A percentile compares a stretch with the other conserved stretches of the same genome.
These are phyloP conservation scores for Catonia carolina DNA, from an alignment of 2,888 invertebrate species.

Conservation along the genomic window DNA sequence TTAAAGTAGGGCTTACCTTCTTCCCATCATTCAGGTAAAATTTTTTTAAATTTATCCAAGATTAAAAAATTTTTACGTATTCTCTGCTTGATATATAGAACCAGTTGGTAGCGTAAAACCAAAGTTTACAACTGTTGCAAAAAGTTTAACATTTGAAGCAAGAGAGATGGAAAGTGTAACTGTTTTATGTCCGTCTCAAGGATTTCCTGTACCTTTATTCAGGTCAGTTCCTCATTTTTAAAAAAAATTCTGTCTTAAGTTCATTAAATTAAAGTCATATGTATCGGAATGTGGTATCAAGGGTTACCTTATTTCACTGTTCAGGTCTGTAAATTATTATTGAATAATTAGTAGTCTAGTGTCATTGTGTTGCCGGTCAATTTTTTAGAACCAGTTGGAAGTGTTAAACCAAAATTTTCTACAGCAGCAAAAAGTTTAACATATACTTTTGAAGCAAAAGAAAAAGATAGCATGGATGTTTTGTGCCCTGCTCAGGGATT, in stretches of 20 bases:
- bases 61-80: too few species aligned
- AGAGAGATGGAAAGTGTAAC: conserved; percentile 37
- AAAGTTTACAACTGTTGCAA: conserved; percentile 23
- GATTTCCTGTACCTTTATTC: conserved; percentile 63
- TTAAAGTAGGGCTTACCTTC: too few species aligned
- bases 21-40: too few species aligned
- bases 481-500: conserved; percentile 69
- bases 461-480: conserved; percentile 33
- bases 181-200: conserved; percentile 51
- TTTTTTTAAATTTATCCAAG: too few species aligned
- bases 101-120: conserved; percentile 50
- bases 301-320: too few species aligned
- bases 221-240: conserved; percentile 48
- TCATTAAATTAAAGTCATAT: too few species aligned
- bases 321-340: too few species aligned
- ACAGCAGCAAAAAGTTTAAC: conserved; percentile 10
- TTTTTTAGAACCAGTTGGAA: conserved; percentile 46
- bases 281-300: too few species aligned
- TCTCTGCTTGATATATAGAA: too few species aligned
- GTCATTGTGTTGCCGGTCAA: too few species aligned
- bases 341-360: too few species aligned
- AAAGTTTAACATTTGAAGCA: conserved; percentile 17
- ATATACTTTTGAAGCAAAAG: conserved; percentile 4
- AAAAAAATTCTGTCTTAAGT: too few species aligned
- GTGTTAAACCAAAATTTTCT: conserved; percentile 34